These are phyloP conservation scores for Parauchenoglanis punctatus DNA, from an alignment of 2,797 vertebrate species.

Conservation along the genomic window DNA sequence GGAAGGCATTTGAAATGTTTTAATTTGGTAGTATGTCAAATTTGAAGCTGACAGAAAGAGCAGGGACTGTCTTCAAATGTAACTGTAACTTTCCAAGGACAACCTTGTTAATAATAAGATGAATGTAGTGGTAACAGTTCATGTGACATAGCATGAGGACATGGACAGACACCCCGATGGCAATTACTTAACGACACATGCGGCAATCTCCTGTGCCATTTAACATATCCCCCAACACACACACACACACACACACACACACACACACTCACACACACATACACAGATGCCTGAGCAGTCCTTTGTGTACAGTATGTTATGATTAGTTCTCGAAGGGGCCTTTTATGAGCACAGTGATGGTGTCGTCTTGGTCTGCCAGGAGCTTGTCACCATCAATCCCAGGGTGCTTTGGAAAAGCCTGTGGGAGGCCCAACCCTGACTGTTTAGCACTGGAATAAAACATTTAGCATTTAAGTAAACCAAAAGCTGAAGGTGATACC, in stretches of 20 bases:
- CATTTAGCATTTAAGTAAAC: slow-evolving; percentile 68
- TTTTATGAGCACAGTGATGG: slow-evolving; percentile 59
- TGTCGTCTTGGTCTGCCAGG: slow-evolving; percentile 36
- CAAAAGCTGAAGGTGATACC: slow-evolving; percentile 35
- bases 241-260: background rate
- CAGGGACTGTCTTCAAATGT: background rate
- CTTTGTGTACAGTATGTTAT: slow-evolving; percentile 36
- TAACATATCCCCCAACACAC: background rate
- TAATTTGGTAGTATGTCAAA: background rate
- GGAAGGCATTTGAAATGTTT: background rate
- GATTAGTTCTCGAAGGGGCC: slow-evolving; percentile 39
- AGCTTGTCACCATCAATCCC: slow-evolving; percentile 40
- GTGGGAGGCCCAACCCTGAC: slow-evolving; percentile 54
- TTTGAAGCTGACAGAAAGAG: background rate
- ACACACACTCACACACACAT: background rate
- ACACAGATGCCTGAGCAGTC: slow-evolving; percentile 8
- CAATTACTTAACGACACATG: background rate
- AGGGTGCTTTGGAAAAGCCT: slow-evolving; percentile 49
- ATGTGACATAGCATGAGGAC: slow-evolving; percentile 23
- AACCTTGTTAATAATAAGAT: slow-evolving; percentile 48
- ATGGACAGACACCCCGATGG: background rate
- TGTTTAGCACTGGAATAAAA: slow-evolving; percentile 70
- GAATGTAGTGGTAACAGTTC: slow-evolving; percentile 39
- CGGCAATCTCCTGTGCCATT: background rate
- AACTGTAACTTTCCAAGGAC: background rate